A percentile compares a stretch with the other conserved stretches of the same genome.
These are phyloP conservation scores for Smittia aterrima DNA, from an alignment of 2,888 invertebrate species.

Conservation along the genomic window DNA sequence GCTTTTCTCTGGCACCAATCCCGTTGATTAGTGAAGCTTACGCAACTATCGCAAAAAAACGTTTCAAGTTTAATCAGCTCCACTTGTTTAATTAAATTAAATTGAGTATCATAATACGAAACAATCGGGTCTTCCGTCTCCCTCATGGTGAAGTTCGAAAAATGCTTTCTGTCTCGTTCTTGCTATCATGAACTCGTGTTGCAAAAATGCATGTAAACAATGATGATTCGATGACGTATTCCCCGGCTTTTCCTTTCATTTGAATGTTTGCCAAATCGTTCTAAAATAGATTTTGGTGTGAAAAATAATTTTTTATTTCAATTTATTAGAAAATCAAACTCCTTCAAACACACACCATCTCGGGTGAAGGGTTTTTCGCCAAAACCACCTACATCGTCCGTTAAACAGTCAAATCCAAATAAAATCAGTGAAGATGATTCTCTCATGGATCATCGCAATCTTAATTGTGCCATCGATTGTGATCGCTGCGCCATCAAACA, in stretches of 20 bases:
- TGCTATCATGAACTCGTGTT: neutral
- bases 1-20: too few relatives aligned
- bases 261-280: neutral
- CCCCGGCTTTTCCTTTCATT: neutral
- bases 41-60: too few relatives aligned
- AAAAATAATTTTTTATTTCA: too few relatives aligned
- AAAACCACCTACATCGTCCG: neutral
- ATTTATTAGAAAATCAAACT: too few relatives aligned
- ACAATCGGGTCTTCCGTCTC: neutral
- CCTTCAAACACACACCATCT: neutral
- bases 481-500: conserved; percentile 46
- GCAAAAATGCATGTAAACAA: neutral
- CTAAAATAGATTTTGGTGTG: too few relatives aligned
- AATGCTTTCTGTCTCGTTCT: neutral
- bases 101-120: neutral
- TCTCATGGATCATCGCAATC: neutral
- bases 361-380: neutral
- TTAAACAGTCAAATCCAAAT: too few relatives aligned
- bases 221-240: neutral
- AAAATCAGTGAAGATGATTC: neutral
- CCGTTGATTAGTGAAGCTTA: too few relatives aligned
- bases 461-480: neutral
- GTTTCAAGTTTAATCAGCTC: neutral
- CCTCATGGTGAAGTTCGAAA: neutral
- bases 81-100: neutral